phyloP scores from a whole-genome alignment of 2,888 invertebrate genomes.

The Papilio elwesi region DNA sequence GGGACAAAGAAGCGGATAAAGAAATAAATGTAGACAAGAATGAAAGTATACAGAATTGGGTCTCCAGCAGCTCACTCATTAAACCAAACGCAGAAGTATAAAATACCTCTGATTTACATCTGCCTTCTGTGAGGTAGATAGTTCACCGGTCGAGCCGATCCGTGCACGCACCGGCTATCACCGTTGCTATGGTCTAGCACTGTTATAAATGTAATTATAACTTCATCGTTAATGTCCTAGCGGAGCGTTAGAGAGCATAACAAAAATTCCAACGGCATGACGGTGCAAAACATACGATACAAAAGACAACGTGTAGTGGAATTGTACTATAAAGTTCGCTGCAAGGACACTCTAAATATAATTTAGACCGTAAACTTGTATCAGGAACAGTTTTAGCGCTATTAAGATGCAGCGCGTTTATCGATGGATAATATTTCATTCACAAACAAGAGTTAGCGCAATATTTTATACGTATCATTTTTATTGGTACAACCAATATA shows the following conservation, averaged over 20 bases:
- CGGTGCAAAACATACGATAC: constrained; percentile 44
- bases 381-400: constrained; percentile 38
- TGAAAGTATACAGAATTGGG: no score
- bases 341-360: constrained; percentile 50
- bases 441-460: constrained; percentile 25
- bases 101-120: no score
- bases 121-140: no score
- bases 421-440: constrained; percentile 37
- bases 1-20: no score
- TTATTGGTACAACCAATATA: not conserved
- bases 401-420: constrained; percentile 34
- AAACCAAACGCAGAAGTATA: no score
- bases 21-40: no score
- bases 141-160: no score
- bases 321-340: constrained; percentile 42
- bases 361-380: constrained; percentile 45
- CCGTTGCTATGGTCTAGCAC: no score
- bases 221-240: constrained; percentile 23
- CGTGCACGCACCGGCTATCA: no score
- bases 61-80: no score
- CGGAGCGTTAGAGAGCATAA: constrained; percentile 5
- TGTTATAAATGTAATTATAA: not conserved
- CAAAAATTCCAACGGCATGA: constrained; percentile 42
- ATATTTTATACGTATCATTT: constrained; percentile 18
- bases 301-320: constrained; percentile 43